These are phyloP conservation scores for Atopsyche davidsoni DNA, from an alignment of 1,140 invertebrate species.

Conservation along the genomic window DNA sequence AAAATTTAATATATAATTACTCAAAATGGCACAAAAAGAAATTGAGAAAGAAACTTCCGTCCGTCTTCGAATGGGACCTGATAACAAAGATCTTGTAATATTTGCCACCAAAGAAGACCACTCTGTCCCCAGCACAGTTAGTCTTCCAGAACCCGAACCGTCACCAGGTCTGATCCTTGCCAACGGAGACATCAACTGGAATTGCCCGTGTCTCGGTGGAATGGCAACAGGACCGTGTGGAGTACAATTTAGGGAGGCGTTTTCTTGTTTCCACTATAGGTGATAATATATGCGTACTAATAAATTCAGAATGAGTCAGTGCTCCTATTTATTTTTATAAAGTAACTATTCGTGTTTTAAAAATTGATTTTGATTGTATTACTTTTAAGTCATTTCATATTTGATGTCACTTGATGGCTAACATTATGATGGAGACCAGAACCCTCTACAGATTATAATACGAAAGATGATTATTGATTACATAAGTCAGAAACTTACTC, in stretches of 20 bases:
- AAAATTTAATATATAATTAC: no score
- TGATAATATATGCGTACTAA: constrained; percentile 20
- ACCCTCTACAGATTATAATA: no score
- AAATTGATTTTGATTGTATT: neutral
- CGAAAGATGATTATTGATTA: no score
- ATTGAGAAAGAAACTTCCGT: no score
- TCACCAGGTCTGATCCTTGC: constrained; percentile 74
- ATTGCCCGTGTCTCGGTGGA: constrained; percentile 91
- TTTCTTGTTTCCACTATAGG: constrained; percentile 89
- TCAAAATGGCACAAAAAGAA: no score
- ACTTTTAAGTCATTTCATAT: no score
- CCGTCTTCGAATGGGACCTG: constrained; percentile 41
- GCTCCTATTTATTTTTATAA: no score
- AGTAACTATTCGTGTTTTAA: no score
- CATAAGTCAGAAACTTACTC: no score
- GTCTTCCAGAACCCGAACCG: constrained; percentile 65
- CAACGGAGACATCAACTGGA: constrained; percentile 94
- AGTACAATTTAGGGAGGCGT: constrained; percentile 84
- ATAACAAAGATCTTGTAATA: constrained; percentile 78
- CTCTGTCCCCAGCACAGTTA: constrained; percentile 62
- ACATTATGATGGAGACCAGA: neutral
- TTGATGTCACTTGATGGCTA: constrained; percentile 1
- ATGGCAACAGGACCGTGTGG: constrained; percentile 95
- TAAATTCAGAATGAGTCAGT: no score
- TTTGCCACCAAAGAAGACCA: constrained; percentile 79